Evolutionary conservation across 1,140 invertebrate species (phyloP).

Genomic region (Nomia melanderi): DNA sequence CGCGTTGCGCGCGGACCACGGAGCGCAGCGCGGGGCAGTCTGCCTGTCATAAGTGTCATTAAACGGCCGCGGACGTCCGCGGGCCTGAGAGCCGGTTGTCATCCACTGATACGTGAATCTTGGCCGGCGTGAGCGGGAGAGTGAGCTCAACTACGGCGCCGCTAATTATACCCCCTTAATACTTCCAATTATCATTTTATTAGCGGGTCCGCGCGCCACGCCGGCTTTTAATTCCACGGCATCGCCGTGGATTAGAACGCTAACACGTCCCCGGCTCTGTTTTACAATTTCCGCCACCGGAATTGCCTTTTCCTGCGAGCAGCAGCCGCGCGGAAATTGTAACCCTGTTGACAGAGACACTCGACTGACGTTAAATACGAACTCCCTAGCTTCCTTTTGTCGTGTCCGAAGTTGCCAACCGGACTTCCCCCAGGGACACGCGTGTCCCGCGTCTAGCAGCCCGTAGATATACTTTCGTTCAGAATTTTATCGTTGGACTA

Average conservation of each 20-base stretch:
- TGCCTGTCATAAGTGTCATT: slow-evolving; percentile 57
- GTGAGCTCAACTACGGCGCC: slow-evolving; percentile 18
- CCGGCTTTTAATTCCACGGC: slow-evolving; percentile 27
- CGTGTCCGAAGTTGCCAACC: not conserved
- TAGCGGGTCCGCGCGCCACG: not conserved
- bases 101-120: slow-evolving; percentile 10
- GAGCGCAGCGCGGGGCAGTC: not conserved
- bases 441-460: no score
- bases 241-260: slow-evolving; percentile 24
- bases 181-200: slow-evolving; percentile 58
- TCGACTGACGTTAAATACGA: not conserved
- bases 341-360: not conserved
- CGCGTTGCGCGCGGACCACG: slow-evolving; percentile 6
- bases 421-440: no score
- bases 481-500: no score
- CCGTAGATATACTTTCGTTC: no score
- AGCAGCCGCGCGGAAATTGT: not conserved
- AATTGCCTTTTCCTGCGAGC: not conserved
- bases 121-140: not conserved
- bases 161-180: slow-evolving; percentile 42
- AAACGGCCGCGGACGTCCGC: slow-evolving; percentile 40
- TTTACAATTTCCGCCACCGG: slow-evolving; percentile 1
- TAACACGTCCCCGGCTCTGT: not conserved
- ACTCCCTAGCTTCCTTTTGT: not conserved
- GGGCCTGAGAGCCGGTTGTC: slow-evolving; percentile 48